Conservation (phyloP, 2,888 invertebrate species). For the Caenorhabditis sinica region DNA sequence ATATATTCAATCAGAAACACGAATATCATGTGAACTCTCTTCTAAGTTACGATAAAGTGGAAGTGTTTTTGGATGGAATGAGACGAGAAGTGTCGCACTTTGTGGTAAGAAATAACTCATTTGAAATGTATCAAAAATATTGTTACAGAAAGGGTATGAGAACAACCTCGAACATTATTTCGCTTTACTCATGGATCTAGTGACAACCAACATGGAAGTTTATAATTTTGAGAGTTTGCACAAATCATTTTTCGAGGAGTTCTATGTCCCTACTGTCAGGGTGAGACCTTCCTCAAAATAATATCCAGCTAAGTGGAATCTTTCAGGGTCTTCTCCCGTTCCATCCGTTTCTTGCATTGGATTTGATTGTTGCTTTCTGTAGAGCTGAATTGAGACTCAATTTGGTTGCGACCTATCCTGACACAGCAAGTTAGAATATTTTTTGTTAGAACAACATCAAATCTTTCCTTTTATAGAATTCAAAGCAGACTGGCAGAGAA, state of each 20-base stretch:
- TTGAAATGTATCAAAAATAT: too few species aligned
- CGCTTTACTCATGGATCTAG: not conserved
- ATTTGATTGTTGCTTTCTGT: not conserved
- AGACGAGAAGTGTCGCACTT: too few species aligned
- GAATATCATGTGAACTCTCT: too few species aligned
- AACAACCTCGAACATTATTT: not conserved
- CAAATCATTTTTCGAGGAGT: not conserved
- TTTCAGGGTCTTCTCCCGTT: not conserved
- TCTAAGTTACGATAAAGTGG: too few species aligned
- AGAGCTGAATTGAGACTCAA: not conserved
- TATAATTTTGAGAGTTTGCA: not conserved
- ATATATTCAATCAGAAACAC: too few species aligned
- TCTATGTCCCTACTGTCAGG: not conserved
- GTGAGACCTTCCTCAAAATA: not conserved
- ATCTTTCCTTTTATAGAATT: not conserved
- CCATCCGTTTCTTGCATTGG: not conserved
- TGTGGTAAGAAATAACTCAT: too few species aligned
- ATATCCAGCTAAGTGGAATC: too few species aligned
- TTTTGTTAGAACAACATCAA: not conserved
- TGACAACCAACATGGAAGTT: not conserved
- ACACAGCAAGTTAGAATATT: not conserved
- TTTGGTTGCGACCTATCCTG: not conserved
- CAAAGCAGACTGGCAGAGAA: not conserved
- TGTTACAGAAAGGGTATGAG: not conserved
- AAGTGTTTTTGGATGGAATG: too few species aligned